phyloP scores from a whole-genome alignment of 2,888 invertebrate genomes.

The Sialis lutaria region DNA sequence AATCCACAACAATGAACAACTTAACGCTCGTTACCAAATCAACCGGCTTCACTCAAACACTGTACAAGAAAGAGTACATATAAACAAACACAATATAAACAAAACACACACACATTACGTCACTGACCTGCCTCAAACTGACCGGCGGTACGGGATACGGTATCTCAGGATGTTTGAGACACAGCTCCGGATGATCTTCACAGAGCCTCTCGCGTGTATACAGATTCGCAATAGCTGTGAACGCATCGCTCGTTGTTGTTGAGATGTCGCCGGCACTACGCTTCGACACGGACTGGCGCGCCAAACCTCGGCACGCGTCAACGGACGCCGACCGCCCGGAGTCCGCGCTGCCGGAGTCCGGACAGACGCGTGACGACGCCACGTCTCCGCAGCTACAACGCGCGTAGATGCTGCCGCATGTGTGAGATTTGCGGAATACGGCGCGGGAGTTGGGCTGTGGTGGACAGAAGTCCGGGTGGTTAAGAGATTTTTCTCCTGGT shows the following conservation, averaged over 20 bases:
- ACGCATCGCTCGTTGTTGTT: not conserved
- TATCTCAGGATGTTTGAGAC: constrained; percentile 23
- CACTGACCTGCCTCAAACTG: too few species aligned
- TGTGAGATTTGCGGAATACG: constrained; percentile 21
- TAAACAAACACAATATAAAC: too few species aligned
- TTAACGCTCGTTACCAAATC: too few species aligned
- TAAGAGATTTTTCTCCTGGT: not conserved
- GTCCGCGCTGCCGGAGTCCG: not conserved
- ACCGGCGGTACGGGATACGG: constrained; percentile 19
- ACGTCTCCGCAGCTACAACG: constrained; percentile 23
- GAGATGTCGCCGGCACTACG: not conserved
- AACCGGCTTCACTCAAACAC: too few species aligned
- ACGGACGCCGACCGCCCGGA: not conserved
- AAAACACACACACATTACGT: too few species aligned
- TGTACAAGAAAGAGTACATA: too few species aligned
- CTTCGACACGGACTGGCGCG: not conserved
- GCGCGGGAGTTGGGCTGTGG: constrained; percentile 9
- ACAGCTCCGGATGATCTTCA: constrained; percentile 11
- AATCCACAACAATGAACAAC: too few species aligned
- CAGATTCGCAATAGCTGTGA: constrained; percentile 10
- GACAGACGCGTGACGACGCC: not conserved
- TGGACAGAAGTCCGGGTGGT: not conserved
- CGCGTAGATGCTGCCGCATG: constrained; percentile 27
- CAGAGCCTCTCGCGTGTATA: constrained; percentile 10
- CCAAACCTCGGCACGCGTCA: not conserved